Conservation (phyloP, 2,888 invertebrate genomes). For the Meloe dianella region DNA sequence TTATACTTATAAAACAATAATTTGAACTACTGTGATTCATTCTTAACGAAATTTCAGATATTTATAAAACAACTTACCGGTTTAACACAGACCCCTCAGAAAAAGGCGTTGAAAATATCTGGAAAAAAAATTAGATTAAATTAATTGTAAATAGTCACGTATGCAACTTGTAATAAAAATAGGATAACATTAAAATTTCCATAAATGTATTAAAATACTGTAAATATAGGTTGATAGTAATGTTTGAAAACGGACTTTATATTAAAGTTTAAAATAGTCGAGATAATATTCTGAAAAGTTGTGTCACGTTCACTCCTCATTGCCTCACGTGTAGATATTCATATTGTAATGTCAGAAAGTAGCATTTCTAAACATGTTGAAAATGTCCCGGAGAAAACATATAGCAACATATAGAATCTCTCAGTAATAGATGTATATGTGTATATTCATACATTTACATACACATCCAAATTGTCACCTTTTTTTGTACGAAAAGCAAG, state of each 20-base stretch:
- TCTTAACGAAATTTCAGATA: too few relatives aligned
- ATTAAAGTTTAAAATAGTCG: conserved; percentile 21
- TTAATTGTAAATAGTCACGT: too few relatives aligned
- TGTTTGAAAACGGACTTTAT: conserved; percentile 21
- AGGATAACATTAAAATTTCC: neutral
- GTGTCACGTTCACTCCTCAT: conserved; percentile 45
- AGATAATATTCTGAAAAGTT: conserved; percentile 24
- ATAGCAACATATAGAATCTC: conserved; percentile 33
- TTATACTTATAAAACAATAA: too few relatives aligned
- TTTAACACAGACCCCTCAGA: too few relatives aligned
- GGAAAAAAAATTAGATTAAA: neutral
- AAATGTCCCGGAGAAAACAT: conserved; percentile 34
- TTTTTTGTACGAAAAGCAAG: conserved; percentile 24
- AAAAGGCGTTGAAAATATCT: neutral
- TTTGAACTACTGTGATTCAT: neutral
- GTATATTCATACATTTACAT: neutral
- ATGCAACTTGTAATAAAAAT: neutral
- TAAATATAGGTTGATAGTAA: conserved; percentile 25
- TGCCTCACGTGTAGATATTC: conserved; percentile 45
- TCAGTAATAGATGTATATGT: conserved; percentile 25
- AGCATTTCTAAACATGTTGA: conserved; percentile 35
- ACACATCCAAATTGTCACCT: conserved; percentile 5
- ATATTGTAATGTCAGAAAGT: conserved; percentile 35
- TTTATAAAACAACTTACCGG: too few relatives aligned
- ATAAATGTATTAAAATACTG: neutral